A percentile compares a stretch with the other conserved stretches of the same genome.
Conservation (phyloP, 2,113 vertebrate species). For the Calyptomena viridis region DNA sequence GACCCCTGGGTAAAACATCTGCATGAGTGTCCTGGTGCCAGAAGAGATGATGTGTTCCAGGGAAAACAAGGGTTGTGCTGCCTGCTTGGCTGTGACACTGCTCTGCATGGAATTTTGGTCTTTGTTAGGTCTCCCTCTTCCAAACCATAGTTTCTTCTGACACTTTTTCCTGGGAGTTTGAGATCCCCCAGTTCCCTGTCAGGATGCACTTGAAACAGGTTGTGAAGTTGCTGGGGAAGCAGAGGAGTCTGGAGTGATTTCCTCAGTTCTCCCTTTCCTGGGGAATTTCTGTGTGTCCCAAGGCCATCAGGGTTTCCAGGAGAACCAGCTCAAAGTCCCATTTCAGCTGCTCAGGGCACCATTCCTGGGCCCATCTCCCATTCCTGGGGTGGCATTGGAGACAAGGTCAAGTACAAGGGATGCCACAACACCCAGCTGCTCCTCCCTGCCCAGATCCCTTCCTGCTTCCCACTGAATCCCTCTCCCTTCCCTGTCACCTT, state of each 20-base stretch:
- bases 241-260: neutral
- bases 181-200: neutral
- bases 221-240: neutral
- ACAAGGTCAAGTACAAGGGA: rapidly evolving
- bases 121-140: rapidly evolving
- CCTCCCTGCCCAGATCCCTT: neutral
- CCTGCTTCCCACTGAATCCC: neutral
- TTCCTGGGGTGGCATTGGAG: rapidly evolving
- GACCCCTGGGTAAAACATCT: neutral
- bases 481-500: neutral
- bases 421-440: neutral
- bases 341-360: neutral
- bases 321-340: neutral
- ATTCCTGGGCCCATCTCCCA: rapidly evolving
- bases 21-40: neutral
- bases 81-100: neutral
- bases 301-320: neutral
- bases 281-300: neutral
- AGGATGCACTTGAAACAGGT: neutral
- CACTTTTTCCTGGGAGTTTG: neutral
- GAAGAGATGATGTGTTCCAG: neutral
- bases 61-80: neutral
- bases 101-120: neutral
- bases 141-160: neutral
- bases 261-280: neutral